phyloP scores from a whole-genome alignment of 2,797 vertebrate species.

The Etheostoma nigrum region DNA sequence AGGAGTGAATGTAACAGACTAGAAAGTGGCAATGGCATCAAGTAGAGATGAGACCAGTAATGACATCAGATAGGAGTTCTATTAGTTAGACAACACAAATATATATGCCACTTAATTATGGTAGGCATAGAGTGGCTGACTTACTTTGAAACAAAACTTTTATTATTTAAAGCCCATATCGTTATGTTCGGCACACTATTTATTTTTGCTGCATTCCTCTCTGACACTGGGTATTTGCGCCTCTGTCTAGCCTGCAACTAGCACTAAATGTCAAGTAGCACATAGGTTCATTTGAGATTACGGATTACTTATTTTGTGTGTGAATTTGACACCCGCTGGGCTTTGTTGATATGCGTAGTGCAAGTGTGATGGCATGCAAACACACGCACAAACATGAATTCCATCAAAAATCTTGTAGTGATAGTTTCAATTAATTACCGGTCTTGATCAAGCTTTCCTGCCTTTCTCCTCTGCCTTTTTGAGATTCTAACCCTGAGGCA shows the following conservation, averaged over 20 bases:
- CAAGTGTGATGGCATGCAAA: not conserved
- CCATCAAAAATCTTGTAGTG: slow-evolving; percentile 41
- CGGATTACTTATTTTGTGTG: slow-evolving; percentile 2
- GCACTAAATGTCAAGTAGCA: not conserved
- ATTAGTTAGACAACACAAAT: no score
- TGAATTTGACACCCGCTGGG: not conserved
- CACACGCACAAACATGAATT: slow-evolving; percentile 10
- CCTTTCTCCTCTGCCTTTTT: slow-evolving; percentile 21
- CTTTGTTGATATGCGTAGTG: not conserved
- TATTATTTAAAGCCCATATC: no score
- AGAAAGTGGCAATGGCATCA: no score
- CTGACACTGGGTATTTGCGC: no score
- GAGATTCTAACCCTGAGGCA: slow-evolving; percentile 58
- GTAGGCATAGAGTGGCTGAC: no score
- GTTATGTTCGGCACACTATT: no score
- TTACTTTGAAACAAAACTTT: no score
- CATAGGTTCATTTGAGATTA: not conserved
- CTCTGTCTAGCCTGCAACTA: not conserved
- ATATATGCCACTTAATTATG: no score
- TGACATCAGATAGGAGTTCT: no score
- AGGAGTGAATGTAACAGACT: no score
- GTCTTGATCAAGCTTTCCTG: slow-evolving; percentile 35
- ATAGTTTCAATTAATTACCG: slow-evolving; percentile 63
- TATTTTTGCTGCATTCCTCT: no score
- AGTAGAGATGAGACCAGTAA: no score